These are phyloP conservation scores for Nannospalax galili DNA, from an alignment of 2,113 vertebrate species.

Conservation along the genomic window DNA sequence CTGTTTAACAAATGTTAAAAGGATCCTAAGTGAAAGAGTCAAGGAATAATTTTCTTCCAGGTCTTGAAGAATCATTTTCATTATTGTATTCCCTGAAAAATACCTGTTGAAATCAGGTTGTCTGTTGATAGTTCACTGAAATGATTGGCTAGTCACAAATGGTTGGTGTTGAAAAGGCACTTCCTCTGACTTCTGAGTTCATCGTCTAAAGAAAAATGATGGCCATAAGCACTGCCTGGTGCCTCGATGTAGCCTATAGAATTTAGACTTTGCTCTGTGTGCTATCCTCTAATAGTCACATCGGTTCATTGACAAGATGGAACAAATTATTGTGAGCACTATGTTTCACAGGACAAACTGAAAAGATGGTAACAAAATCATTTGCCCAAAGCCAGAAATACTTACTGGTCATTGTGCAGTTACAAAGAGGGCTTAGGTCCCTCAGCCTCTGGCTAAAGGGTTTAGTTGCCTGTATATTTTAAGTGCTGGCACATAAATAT, in stretches of 20 bases:
- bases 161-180: not conserved
- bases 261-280: not conserved
- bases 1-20: not conserved
- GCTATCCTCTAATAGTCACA: not conserved
- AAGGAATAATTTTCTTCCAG: not conserved
- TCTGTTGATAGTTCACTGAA: not conserved
- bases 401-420: not conserved
- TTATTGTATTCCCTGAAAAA: constrained; percentile 33
- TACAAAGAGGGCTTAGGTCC: not conserved
- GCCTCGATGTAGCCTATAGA: not conserved
- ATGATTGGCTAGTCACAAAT: not conserved
- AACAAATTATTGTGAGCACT: not conserved
- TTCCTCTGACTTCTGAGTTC: not conserved
- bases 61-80: not conserved
- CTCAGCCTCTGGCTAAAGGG: not conserved
- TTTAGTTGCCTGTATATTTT: not conserved
- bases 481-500: not conserved
- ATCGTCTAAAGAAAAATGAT: not conserved
- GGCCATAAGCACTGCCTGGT: not conserved
- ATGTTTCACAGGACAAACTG: not conserved
- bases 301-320: not conserved
- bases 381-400: not conserved
- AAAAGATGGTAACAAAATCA: not conserved
- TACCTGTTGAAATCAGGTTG: not conserved
- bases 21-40: not conserved